These are phyloP conservation scores for Amphiprion clarkii DNA, from an alignment of 2,797 vertebrate species.

Conservation along the genomic window DNA sequence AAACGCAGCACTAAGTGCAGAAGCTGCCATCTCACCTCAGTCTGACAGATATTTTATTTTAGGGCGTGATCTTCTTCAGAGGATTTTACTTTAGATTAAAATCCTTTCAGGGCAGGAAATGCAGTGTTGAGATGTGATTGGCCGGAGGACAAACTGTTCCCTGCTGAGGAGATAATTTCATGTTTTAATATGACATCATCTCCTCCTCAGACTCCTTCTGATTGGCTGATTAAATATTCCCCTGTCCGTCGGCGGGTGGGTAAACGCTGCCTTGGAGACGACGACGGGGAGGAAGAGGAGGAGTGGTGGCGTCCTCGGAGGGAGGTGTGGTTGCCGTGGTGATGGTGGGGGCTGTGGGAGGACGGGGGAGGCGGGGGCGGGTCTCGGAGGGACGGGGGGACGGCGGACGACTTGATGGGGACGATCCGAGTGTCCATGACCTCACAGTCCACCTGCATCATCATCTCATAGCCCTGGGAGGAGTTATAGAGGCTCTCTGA, in stretches of 20 bases:
- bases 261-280: slow-evolving; percentile 61
- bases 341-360: slow-evolving; percentile 65
- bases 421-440: slow-evolving; percentile 95
- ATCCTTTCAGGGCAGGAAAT: background rate
- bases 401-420: slow-evolving; percentile 92
- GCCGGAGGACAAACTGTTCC: slow-evolving; percentile 11
- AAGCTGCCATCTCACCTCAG: slow-evolving; percentile 19
- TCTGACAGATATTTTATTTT: slow-evolving; percentile 30
- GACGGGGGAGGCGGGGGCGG: slow-evolving; percentile 70
- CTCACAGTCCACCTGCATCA: slow-evolving; percentile 98
- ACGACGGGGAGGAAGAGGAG: slow-evolving; percentile 34
- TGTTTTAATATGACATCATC: background rate
- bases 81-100: too few species aligned
- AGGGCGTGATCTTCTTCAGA: background rate
- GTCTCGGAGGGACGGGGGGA: slow-evolving; percentile 89
- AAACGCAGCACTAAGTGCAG: slow-evolving; percentile 39
- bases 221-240: slow-evolving; percentile 78
- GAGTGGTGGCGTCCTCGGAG: slow-evolving; percentile 78
- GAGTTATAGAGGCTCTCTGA: slow-evolving; percentile 90
- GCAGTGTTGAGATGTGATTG: background rate
- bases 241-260: slow-evolving; percentile 55
- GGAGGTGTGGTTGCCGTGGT: slow-evolving; percentile 82
- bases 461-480: slow-evolving; percentile 91
- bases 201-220: slow-evolving; percentile 72
- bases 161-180: background rate